Evolutionary conservation across 2,888 invertebrate species (phyloP).

Genomic region (Andrena bucephala): DNA sequence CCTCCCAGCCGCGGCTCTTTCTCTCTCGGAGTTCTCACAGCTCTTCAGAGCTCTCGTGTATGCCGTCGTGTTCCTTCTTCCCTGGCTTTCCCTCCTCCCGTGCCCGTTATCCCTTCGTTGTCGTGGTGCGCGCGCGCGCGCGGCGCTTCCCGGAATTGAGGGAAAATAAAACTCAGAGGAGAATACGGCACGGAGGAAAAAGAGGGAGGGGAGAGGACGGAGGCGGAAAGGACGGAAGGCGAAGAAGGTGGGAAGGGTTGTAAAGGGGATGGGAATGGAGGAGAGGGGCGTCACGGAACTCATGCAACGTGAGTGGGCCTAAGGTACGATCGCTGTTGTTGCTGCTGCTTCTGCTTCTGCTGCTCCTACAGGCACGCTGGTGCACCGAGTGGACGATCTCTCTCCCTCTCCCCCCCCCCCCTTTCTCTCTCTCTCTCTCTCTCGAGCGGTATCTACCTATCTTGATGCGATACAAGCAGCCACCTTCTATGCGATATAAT

Average conservation of each 20-base stretch:
- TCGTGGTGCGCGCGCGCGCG: conserved; percentile 56
- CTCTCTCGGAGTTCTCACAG: conserved; percentile 48
- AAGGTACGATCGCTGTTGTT: conserved; percentile 80
- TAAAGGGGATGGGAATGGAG: conserved; percentile 67
- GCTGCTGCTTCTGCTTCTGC: conserved; percentile 46
- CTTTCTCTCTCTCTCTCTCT: conserved; percentile 17
- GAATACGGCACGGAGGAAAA: conserved; percentile 67
- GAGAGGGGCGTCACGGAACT: conserved; percentile 82
- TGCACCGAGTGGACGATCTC: conserved; percentile 64
- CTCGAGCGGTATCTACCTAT: conserved; percentile 77
- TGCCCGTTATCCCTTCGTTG: conserved; percentile 66
- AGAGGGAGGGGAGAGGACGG: conserved; percentile 29
- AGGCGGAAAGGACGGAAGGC: conserved; percentile 33
- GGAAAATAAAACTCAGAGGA: conserved; percentile 75
- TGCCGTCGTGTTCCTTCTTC: conserved; percentile 61
- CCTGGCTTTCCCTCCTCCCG: conserved; percentile 52
- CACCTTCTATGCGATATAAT: conserved; percentile 81
- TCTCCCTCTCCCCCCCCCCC: neutral
- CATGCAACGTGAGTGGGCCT: conserved; percentile 80
- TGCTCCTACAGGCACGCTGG: conserved; percentile 40
- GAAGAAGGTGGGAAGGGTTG: conserved; percentile 58
- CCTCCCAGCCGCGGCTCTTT: conserved; percentile 23
- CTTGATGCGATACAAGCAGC: conserved; percentile 80
- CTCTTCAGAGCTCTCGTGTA: conserved; percentile 46
- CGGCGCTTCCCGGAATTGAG: conserved; percentile 78